phyloP scores from a whole-genome alignment of 2,113 vertebrate genomes.

The Corythoichthys haematopterus region DNA sequence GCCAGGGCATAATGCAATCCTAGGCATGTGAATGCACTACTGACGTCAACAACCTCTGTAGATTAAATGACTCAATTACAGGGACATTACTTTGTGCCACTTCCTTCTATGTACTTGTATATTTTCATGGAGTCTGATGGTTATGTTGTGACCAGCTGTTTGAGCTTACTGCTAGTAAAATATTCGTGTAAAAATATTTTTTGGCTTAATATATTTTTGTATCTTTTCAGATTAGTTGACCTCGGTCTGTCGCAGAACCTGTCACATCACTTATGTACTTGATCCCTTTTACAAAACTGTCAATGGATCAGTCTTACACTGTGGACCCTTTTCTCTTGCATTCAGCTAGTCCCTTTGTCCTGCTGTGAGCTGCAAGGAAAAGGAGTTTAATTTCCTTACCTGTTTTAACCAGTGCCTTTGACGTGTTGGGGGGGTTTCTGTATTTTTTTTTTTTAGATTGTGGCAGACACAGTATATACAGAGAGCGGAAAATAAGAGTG shows the following conservation, averaged over 20 bases:
- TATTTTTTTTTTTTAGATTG: background rate
- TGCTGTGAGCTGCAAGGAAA: conserved; percentile 50
- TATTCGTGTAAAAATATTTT: conserved; percentile 38
- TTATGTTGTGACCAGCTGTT: conserved; percentile 18
- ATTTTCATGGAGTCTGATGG: conserved; percentile 1
- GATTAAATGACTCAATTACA: background rate
- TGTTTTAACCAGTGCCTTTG: conserved; percentile 60
- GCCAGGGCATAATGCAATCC: background rate
- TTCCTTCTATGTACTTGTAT: conserved; percentile 1
- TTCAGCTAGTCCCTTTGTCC: conserved; percentile 37
- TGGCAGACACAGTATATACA: conserved; percentile 23
- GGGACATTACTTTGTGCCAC: background rate
- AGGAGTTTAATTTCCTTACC: conserved; percentile 70
- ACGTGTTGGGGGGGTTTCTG: conserved; percentile 3
- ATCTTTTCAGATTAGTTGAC: conserved; percentile 15
- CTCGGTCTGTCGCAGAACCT: conserved; percentile 15
- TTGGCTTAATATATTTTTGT: conserved; percentile 20
- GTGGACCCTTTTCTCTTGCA: conserved; percentile 41
- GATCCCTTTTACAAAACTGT: conserved; percentile 17
- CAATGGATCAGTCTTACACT: conserved; percentile 7
- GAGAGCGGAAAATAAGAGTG: conserved; percentile 33
- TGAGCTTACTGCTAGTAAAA: conserved; percentile 39
- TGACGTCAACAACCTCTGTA: too few relatives aligned
- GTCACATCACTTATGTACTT: conserved; percentile 36
- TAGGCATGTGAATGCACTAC: background rate